Evolutionary conservation across 2,113 vertebrate species (phyloP), one percentile per base, ranked within the genome.

Genomic region (Amblyornis subalaris): DNA sequence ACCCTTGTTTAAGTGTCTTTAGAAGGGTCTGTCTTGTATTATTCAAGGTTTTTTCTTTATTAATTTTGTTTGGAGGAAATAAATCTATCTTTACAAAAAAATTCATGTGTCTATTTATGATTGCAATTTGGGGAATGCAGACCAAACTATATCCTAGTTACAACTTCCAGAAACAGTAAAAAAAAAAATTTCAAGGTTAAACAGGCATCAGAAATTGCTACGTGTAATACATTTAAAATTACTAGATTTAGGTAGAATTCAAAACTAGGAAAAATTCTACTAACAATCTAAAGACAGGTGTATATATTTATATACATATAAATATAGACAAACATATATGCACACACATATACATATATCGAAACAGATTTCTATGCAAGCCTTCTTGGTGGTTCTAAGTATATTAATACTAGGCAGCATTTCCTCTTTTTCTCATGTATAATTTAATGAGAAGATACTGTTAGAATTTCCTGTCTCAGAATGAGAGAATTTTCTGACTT

Each of bases 1-100:
- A 42, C 50, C 83, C 35, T 92, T 95, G 22, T 93, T 57, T 91
- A 96, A 93, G 38, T 29, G 90, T 72, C 66, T 96, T 86, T 92
- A 95, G 38, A 78, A 96, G 71, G 48, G 29, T 79, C 47, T 38
- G 72, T n/a, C 70, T 94, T 95, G 26, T 53, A 79, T 95, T 95
- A 95, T 93, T 97, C 78, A 91, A 77, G 70, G 4, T 48, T 96
- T 95, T 94, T 58, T 33, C 28, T 50, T 91, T 89, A 79, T 94
- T 95, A 96, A 75, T 88, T 96, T 55, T 94, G 96, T 66, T 91
- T 84, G 31, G 65, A 95, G 64, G 40, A 93, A 94, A 94, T 71
- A 90, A 75, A 65, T 55, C 53, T 47, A 94, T 26, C 86, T 86
- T 85, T 87, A 71, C 79, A 94, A 88, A 82, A 95, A 95, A 94